Conservation (phyloP, 2,797 vertebrate species). For the Morelia viridis region DNA sequence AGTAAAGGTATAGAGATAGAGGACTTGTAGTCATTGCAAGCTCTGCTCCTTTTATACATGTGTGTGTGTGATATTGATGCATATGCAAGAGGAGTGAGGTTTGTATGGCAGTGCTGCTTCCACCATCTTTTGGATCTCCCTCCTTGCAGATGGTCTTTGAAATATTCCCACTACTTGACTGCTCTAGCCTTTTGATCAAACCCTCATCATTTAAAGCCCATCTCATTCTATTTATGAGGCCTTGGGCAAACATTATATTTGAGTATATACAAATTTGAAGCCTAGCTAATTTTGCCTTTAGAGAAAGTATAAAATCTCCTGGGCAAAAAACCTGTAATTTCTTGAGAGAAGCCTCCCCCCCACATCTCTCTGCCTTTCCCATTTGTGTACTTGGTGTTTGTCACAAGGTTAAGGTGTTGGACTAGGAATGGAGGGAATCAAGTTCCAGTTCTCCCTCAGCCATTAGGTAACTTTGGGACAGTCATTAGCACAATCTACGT, state of each 20-base stretch:
- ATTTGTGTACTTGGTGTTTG: background rate
- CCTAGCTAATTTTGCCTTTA: background rate
- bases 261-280: background rate
- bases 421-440: background rate
- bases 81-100: background rate
- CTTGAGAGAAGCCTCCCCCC: background rate
- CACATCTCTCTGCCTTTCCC: background rate
- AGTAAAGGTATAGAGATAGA: background rate
- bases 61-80: background rate
- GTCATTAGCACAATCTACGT: background rate
- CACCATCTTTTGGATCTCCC: background rate
- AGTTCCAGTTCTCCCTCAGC: background rate
- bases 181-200: background rate
- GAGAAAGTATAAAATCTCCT: background rate
- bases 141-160: background rate
- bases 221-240: background rate
- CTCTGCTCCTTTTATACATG: background rate
- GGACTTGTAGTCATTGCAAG: background rate
- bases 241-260: background rate
- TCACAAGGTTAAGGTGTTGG: background rate
- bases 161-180: background rate
- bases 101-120: background rate
- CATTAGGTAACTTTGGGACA: background rate
- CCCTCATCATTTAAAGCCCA: background rate
- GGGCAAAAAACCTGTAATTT: background rate